These are phyloP conservation scores for Axinella damicornis DNA, from an alignment of 37 sponge, comb jelly and placozoan genomes.

Conservation along the genomic window DNA sequence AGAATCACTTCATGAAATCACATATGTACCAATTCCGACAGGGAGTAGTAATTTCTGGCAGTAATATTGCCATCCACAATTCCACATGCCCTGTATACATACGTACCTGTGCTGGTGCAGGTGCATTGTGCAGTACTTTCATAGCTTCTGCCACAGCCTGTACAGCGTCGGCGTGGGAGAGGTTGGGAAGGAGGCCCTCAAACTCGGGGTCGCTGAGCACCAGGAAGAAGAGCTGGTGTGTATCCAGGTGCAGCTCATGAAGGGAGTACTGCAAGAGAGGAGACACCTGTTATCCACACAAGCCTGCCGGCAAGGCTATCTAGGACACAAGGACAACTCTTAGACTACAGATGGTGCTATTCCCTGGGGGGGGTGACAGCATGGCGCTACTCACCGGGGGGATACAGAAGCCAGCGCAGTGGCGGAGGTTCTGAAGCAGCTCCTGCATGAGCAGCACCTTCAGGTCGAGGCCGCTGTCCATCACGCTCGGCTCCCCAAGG, in stretches of 20 bases:
- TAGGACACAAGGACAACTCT: neutral
- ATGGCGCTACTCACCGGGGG: constrained; percentile 34
- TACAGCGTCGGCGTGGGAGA: constrained; percentile 23
- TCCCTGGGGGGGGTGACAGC: neutral
- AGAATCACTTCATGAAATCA: no score
- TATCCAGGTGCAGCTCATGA: constrained; percentile 33
- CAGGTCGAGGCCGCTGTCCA: neutral
- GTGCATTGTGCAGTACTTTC: no score
- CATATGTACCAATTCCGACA: no score
- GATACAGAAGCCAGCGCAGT: constrained; percentile 47
- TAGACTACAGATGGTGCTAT: neutral
- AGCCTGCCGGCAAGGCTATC: no score
- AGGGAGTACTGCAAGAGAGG: neutral
- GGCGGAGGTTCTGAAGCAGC: constrained; percentile 36
- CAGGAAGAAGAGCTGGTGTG: constrained; percentile 23
- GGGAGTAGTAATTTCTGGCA: no score
- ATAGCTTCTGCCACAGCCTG: constrained; percentile 53
- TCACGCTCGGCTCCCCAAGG: constrained; percentile 18
- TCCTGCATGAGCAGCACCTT: constrained; percentile 35
- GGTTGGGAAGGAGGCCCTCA: constrained; percentile 28
- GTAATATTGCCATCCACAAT: no score
- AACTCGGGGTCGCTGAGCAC: constrained; percentile 45
- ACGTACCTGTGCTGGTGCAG: no score
- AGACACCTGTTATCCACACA: neutral
- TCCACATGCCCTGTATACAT: no score